Conservation (phyloP, 2,888 invertebrate genomes). For the Microctonus hyperodae region DNA sequence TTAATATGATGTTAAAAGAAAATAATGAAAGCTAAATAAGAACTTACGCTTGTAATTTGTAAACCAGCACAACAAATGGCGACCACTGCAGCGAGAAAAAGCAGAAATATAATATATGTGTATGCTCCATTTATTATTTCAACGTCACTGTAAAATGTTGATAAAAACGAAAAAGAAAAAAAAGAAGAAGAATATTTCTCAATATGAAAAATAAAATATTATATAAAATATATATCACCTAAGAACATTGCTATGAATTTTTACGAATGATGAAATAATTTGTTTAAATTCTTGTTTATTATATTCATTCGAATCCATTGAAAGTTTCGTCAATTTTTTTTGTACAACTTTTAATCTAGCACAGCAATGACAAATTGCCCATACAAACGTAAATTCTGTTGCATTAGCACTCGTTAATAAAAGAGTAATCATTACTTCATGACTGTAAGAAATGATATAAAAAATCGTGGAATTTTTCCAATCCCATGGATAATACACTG, state of each 20-base stretch:
- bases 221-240: constrained; percentile 28
- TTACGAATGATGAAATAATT: constrained; percentile 30
- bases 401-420: constrained; percentile 33
- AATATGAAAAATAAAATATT: background rate
- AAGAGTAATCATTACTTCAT: constrained; percentile 30
- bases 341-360: constrained; percentile 32
- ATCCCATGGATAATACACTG: constrained; percentile 36
- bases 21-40: background rate
- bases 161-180: too few species aligned
- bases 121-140: constrained; percentile 34
- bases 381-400: constrained; percentile 37
- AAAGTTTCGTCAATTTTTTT: constrained; percentile 9
- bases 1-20: background rate
- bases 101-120: constrained; percentile 36
- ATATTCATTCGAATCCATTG: background rate
- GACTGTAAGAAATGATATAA: constrained; percentile 32
- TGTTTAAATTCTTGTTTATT: background rate
- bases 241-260: constrained; percentile 34
- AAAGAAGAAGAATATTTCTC: constrained; percentile 17
- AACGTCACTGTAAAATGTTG: constrained; percentile 37
- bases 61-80: constrained; percentile 41
- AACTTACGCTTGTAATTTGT: constrained; percentile 36
- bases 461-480: constrained; percentile 33
- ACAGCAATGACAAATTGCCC: constrained; percentile 37
- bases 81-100: constrained; percentile 38